Evolutionary conservation across 2,113 vertebrate genomes (phyloP), one percentile per base, ranked within the genome.

Genomic region (Elgaria multicarinata): DNA sequence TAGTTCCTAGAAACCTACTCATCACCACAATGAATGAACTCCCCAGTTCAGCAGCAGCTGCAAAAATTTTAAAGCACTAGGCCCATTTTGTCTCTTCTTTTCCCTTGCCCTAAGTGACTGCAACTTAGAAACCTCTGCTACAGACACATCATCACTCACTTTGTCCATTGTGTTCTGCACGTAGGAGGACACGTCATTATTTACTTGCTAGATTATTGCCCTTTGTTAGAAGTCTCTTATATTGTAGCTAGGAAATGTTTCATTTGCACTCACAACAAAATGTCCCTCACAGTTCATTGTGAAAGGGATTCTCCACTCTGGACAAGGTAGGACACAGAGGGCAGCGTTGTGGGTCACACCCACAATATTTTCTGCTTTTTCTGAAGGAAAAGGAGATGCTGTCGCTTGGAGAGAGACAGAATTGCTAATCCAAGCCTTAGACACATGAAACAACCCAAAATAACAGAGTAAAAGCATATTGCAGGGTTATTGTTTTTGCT

Each of bases 311-410:
- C 87, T 93, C 92, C 79, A 83, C 0, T 0, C 85, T 94, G 93
- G 93, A 55, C 92, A 96, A 55, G 36, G 28, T 46, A 89, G 89
- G 88, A 92, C 88, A 93, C 79, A 74, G 0, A 1, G 79, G 93
- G 92, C 81, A 93, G 91, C 91, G 36, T 95, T 78, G 90, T 62
- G 84, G 90, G 8, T 91, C 94, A 91, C 87, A 92, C 93, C 92
- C 58, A 74, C 89, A 77, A 92, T 89, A 90, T 86, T n/a, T 93
- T 92, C 92, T 95, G 89, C 88, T 92, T 93, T 58, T 95, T 86
- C 93, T 90, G 82, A 90, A 92, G 89, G 80, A 92, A 96, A 91
- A 92, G 93, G 92, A 90, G 93, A 93, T 90, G 91, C 83, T 87
- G 93, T 96, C 89, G 89, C 87, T 93, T 89, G 91, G 79, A 92